Evolutionary conservation across 2,888 invertebrate species (phyloP).

Genomic region (Macrophya annulata): DNA sequence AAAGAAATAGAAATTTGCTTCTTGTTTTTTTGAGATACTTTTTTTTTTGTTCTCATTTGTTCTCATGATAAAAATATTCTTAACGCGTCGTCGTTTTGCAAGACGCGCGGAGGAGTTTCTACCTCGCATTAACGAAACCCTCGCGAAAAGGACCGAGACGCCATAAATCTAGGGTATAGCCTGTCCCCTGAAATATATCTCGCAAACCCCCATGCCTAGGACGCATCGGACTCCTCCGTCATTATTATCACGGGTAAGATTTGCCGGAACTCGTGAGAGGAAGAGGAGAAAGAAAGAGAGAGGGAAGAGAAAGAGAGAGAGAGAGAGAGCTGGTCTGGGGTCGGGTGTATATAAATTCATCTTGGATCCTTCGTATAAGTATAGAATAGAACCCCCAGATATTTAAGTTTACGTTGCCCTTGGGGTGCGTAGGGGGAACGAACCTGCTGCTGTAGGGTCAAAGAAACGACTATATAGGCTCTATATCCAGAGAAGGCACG

Average conservation of each 20-base stretch:
- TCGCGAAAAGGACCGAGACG: background rate
- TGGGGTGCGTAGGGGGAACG: background rate
- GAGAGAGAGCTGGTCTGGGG: background rate
- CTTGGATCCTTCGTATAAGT: background rate
- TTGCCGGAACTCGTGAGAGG: constrained; percentile 19
- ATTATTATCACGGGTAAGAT: constrained; percentile 44
- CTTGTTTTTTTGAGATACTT: background rate
- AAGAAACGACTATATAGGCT: background rate
- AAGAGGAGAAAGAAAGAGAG: too few relatives aligned
- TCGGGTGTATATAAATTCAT: constrained; percentile 36
- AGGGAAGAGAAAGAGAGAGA: too few relatives aligned
- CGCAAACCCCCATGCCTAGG: constrained; percentile 7
- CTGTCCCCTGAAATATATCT: constrained; percentile 22
- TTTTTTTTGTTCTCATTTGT: background rate
- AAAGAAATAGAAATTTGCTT: too few relatives aligned
- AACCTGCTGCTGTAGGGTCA: background rate
- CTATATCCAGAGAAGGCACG: background rate
- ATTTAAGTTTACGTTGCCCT: constrained; percentile 28
- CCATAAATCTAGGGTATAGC: constrained; percentile 13
- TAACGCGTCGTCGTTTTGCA: background rate
- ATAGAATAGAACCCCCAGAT: background rate
- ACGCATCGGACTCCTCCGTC: constrained; percentile 44
- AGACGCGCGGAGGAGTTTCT: background rate
- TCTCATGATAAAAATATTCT: background rate
- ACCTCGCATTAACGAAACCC: background rate